Evolutionary conservation across 2,888 invertebrate genomes (phyloP).

Genomic region (Oxytorus armatus): DNA sequence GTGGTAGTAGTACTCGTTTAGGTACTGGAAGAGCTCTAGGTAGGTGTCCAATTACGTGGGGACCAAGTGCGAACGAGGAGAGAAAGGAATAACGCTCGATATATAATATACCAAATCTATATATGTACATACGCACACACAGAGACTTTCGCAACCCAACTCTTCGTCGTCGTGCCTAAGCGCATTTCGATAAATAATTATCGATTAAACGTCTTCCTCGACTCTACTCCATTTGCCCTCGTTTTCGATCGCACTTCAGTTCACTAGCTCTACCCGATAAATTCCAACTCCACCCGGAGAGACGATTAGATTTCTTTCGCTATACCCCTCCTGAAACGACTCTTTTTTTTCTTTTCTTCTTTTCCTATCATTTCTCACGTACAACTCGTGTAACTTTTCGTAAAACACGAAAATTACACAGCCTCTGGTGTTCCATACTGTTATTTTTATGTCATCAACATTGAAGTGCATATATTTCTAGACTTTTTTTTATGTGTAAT

Average conservation of each 20-base stretch:
- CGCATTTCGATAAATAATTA: slow-evolving; percentile 67
- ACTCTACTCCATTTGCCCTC: slow-evolving; percentile 51
- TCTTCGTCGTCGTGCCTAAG: slow-evolving; percentile 57
- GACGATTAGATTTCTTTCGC: slow-evolving; percentile 45
- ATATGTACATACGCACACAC: slow-evolving; percentile 16
- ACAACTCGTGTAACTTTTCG: neutral
- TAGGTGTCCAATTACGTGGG: slow-evolving; percentile 67
- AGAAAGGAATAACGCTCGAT: slow-evolving; percentile 61
- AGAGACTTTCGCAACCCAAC: slow-evolving; percentile 5
- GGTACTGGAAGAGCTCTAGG: slow-evolving; percentile 60
- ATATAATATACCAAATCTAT: slow-evolving; percentile 16
- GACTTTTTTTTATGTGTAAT: neutral
- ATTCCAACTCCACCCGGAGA: slow-evolving; percentile 23
- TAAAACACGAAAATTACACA: neutral
- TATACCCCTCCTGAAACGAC: neutral
- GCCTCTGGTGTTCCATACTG: neutral
- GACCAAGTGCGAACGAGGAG: slow-evolving; percentile 67
- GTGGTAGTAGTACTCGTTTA: slow-evolving; percentile 50
- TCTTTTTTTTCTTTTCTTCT: neutral
- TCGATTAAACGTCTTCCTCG: slow-evolving; percentile 59
- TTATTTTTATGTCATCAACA: neutral
- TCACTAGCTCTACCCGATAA: slow-evolving; percentile 23
- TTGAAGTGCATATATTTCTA: neutral
- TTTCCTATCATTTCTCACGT: neutral
- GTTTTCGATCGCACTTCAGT: slow-evolving; percentile 42